These are phyloP conservation scores for Vespertilio murinus DNA, from an alignment of 2,797 vertebrate species.

Conservation along the genomic window DNA sequence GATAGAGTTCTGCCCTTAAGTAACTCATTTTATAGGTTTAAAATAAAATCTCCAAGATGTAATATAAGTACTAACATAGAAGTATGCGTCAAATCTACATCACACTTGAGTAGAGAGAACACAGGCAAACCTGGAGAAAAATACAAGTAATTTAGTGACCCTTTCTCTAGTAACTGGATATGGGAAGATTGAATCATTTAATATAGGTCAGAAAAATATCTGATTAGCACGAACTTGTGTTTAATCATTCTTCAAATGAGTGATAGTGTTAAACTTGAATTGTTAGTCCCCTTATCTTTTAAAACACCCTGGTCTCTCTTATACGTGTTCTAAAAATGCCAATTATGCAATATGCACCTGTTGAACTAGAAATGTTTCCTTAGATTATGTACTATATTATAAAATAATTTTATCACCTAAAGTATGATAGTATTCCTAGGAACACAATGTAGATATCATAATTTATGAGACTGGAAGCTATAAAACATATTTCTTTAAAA, in stretches of 20 bases:
- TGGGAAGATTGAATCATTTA: constrained; percentile 39
- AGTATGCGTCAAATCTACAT: neutral
- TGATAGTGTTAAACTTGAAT: constrained; percentile 54
- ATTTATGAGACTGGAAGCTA: neutral
- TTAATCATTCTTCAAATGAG: constrained; percentile 58
- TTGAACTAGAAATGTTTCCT: constrained; percentile 74
- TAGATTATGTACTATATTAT: constrained; percentile 51
- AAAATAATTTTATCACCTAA: constrained; percentile 25
- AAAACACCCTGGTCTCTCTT: constrained; percentile 58
- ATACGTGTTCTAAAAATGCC: constrained; percentile 65
- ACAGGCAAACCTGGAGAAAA: neutral
- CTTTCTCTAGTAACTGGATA: constrained; percentile 9
- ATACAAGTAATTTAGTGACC: neutral
- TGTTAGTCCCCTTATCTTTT: constrained; percentile 44
- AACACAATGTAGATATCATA: neutral
- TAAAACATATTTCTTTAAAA: constrained; percentile 29
- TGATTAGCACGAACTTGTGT: constrained; percentile 60
- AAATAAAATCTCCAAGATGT: constrained; percentile 9
- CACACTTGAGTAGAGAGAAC: neutral
- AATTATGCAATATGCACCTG: constrained; percentile 51
- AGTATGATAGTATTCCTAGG: neutral
- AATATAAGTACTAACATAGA: neutral
- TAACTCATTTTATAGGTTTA: neutral
- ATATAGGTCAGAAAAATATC: constrained; percentile 58
- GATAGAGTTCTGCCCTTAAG: neutral